Base-by-base conservation (phyloP, 1,140 invertebrate species). In the Diprion similis region DNA sequence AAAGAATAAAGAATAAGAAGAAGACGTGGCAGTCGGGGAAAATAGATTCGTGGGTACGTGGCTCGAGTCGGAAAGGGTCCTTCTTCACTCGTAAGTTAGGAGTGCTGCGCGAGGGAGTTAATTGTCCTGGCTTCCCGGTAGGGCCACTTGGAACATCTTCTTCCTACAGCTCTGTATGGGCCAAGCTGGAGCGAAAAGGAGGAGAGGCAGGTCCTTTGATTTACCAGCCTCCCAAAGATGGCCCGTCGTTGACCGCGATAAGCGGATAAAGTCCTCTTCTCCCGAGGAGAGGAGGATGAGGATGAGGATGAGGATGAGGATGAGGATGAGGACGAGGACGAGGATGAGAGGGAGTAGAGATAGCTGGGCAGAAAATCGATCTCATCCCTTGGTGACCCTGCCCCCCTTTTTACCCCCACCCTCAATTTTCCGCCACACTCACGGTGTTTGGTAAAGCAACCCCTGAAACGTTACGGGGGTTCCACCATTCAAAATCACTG, bases 191-290 rank as follows among this genome's bases (percentile, higher is more conserved):
- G 24, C 24, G 24, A 37, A 37, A 37, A 37, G 24, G 24, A 37
- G 24, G 11, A 59, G 11, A 59, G 11, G n/a, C 11, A 17, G n/a
- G 11, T 59, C 51, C 51, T 59, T 59, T 59, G 51, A 59, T 59
- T 59, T 59, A 59, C 51, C 51, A 59, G 51, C 51, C 51, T 59
- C 51, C 51, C 51, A 59, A 17, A 59, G 51, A 59, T 59, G 51
- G 51, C 51, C 51, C 51, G 51, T 59, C 51, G 51, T 59, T 59
- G 51, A 59, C 51, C 51, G 51, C 51, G 51, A 59, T 59, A 59
- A 59, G 51, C 51, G 51, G 51, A 59, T 59, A 59, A 59, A 59
- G 51, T 59, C 51, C 51, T 59, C 51, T 37, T 37, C 24, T 37
- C 24, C 24, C 24, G 24, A 37, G 6, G 24, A 37, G 24, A 37